Evolutionary conservation across 2,888 invertebrate genomes (phyloP).

Genomic region (Nomada fucata): DNA sequence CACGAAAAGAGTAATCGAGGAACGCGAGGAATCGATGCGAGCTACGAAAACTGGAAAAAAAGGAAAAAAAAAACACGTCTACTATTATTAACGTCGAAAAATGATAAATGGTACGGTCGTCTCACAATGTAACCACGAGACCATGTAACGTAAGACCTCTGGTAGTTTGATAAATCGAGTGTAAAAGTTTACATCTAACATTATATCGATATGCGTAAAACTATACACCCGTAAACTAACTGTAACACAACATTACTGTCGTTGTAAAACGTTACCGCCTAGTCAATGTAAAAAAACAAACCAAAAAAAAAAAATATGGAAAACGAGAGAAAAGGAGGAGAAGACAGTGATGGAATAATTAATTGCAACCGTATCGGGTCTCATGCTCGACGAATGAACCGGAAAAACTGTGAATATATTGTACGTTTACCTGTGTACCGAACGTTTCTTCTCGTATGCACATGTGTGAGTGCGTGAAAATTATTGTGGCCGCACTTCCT

Average conservation of each 20-base stretch:
- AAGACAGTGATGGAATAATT: not conserved
- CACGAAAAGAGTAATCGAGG: not conserved
- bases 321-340: not conserved
- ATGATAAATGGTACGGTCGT: constrained; percentile 30
- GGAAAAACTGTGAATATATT: constrained; percentile 44
- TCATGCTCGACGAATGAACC: constrained; percentile 12
- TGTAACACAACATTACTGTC: constrained; percentile 65
- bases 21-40: constrained; percentile 11
- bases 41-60: not conserved
- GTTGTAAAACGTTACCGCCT: constrained; percentile 72
- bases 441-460: constrained; percentile 28
- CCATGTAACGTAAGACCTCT: constrained; percentile 59
- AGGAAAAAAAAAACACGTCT: not conserved
- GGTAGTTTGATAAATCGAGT: constrained; percentile 67
- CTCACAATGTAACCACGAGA: constrained; percentile 49
- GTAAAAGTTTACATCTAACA: constrained; percentile 67
- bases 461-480: not conserved
- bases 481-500: not conserved
- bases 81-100: constrained; percentile 16
- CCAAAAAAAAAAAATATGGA: constrained; percentile 2
- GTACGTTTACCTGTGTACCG: constrained; percentile 34
- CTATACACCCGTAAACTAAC: constrained; percentile 53
- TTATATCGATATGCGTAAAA: constrained; percentile 62
- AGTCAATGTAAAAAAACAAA: constrained; percentile 70
- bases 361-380: constrained; percentile 23